These are phyloP conservation scores for Leptopilina drosophilae DNA, from an alignment of 2,888 invertebrate genomes.

Conservation along the genomic window DNA sequence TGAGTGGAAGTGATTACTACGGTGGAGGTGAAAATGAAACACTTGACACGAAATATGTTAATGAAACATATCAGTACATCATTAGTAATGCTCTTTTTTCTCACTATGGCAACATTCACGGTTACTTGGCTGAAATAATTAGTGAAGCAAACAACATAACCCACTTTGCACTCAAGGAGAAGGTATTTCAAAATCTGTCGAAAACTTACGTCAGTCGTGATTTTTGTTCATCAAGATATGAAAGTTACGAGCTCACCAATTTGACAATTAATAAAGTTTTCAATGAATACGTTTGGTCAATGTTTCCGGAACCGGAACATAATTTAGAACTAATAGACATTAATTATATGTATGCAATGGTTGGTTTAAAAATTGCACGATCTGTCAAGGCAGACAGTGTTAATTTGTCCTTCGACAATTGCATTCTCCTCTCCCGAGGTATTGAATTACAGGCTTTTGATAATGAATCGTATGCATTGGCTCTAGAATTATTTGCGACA, in stretches of 20 bases:
- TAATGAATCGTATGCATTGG: not conserved
- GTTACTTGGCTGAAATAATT: not conserved
- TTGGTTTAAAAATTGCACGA: not conserved
- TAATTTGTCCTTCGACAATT: not conserved
- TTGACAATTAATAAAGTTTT: too few species aligned
- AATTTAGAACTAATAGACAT: not conserved
- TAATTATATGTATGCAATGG: not conserved
- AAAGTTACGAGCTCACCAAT: too few species aligned
- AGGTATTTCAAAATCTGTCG: too few species aligned
- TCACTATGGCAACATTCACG: not conserved
- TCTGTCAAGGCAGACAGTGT: not conserved
- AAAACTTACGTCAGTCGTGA: too few species aligned
- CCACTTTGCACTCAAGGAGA: too few species aligned
- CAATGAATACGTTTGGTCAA: too few species aligned
- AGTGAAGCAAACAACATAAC: not conserved
- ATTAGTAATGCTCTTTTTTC: not conserved
- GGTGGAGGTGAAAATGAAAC: not conserved
- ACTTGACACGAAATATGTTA: not conserved
- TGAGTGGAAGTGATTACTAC: not conserved
- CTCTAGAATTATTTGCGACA: not conserved
- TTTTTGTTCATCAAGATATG: too few species aligned
- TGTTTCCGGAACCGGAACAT: too few species aligned
- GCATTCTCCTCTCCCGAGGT: not conserved
- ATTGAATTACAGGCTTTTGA: not conserved
- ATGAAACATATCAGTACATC: not conserved